phyloP scores from a whole-genome alignment of 2,113 vertebrate species.

The Aix galericulata region DNA sequence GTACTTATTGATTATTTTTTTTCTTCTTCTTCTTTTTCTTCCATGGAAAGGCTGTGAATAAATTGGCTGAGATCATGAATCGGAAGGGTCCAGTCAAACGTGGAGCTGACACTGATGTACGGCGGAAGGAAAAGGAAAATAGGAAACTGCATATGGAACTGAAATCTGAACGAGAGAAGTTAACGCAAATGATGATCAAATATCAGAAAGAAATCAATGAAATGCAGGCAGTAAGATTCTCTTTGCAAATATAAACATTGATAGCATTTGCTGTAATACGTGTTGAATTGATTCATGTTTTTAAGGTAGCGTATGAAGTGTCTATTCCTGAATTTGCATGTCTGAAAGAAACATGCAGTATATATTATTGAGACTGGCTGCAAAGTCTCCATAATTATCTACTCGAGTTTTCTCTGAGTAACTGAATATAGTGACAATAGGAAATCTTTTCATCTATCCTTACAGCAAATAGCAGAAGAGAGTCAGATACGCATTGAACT shows the following conservation, averaged over 20 bases:
- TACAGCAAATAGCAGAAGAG: slow-evolving; percentile 94
- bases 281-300: neutral
- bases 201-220: slow-evolving; percentile 98
- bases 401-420: neutral
- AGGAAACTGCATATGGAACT: slow-evolving; percentile 96
- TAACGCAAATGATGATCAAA: slow-evolving; percentile 96
- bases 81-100: slow-evolving; percentile 91
- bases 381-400: neutral
- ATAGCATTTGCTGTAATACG: neutral
- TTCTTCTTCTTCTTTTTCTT: neutral
- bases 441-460: neutral
- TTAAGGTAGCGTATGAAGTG: neutral
- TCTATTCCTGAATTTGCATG: neutral
- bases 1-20: neutral
- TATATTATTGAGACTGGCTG: neutral
- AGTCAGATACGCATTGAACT: slow-evolving; percentile 94
- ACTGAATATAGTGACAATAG: neutral
- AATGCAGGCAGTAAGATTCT: slow-evolving; percentile 91
- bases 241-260: neutral
- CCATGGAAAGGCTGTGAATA: slow-evolving; percentile 90
- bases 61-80: slow-evolving; percentile 98
- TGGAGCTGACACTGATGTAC: slow-evolving; percentile 93
- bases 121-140: slow-evolving; percentile 97
- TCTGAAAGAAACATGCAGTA: neutral
- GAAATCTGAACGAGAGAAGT: slow-evolving; percentile 94